Base-by-base conservation (phyloP, 2,888 invertebrate genomes). In the Ischnura elegans region DNA sequence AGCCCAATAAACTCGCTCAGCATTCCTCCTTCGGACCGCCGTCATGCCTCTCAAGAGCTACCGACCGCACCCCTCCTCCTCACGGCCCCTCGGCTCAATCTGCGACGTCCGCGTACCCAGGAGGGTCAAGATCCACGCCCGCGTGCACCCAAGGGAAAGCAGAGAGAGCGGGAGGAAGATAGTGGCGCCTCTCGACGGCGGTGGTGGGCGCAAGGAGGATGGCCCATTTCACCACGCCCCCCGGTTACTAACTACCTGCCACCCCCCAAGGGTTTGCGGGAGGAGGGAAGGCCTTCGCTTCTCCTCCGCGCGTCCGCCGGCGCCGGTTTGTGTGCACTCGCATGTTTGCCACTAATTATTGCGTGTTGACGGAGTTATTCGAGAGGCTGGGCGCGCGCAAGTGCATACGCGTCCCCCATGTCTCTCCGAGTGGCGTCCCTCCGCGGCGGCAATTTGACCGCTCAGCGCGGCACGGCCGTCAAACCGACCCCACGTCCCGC, bases 401-500 rank as follows among this genome's bases (percentile, higher is more conserved):
- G 43, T 61, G 61, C 66, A 61, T 90, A 42, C 61, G 61, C 66
- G 90, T 90, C 45, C 55, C 29, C 21, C 55, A 13, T 43, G 36
- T 86, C 21, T 29, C 19, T 42, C 36, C 55, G 19, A 29, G 87
- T 87, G 61, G 55, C 45, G 36, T 19, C 8, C 51, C 19, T 66
- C 66, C 61, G n/a, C 36, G 3, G 19, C 36, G n/a, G 45, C 46
- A 16, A 46, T 46, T 45, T 90, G 76, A 36, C 66, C 87, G n/a
- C n/a, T 85, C 66, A 16, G 66, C 66, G 55, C 93, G 36, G 47
- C 87, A 25, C 47, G 86, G 55, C 61, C 84, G 29, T n/a, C n/a
- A n/a, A n/a, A n/a, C n/a, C n/a, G n/a, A n/a, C n/a, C 61, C 46
- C 55, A 29, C 61, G 94, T 94, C 94, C 94, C 95, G 94, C 95